Evolutionary conservation across 2,888 invertebrate genomes (phyloP), one percentile per base, ranked within the genome.

Genomic region (Ceraclea dissimilis): DNA sequence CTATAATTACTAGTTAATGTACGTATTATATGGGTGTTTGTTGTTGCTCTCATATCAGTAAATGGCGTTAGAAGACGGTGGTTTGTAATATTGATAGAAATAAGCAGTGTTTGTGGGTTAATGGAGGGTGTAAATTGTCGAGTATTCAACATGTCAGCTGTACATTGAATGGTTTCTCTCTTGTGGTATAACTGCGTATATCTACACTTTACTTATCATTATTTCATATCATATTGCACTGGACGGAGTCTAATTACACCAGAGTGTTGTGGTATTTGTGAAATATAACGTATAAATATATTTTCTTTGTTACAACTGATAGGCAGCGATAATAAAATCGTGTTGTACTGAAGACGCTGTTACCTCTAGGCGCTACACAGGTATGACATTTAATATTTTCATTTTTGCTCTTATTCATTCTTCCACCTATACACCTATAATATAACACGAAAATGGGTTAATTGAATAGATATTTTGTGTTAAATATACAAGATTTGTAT

Each of bases 121-220:
- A 8, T 39, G 4, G n/a, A 39, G 13, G 52, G 57, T 57, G 57
- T 57, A 54, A 51, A 54, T 39, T 56, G 54, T 56, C 57, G 57
- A 8, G 55, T 51, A 57, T 57, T 60, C 57, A 60, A 57, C 57
- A 60, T 57, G 56, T 60, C 57, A 57, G 54, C 57, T 52, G 2
- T 57, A 21, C 47, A 46, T 59, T 50, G 18, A 51, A 58, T 55
- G 49, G 44, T 54, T 58, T 54, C 51, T 13, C 53, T 4, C 26
- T 26, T 26, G 5, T 26, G 5, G 26, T 11, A 18, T 47, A 43
- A 47, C 57, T 49, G 50, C 54, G 52, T 47, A 54, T 10, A 6
- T 26, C 26, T 26, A n/a, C n/a, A n/a, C 39, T 48, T 52, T n/a
- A 26, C 26, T 26, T 26, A 26, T 26, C 26, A 26, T 26, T 26